Evolutionary conservation across 2,113 vertebrate genomes (phyloP), one percentile per base, ranked within the genome.

Genomic region (Dipodomys spectabilis): DNA sequence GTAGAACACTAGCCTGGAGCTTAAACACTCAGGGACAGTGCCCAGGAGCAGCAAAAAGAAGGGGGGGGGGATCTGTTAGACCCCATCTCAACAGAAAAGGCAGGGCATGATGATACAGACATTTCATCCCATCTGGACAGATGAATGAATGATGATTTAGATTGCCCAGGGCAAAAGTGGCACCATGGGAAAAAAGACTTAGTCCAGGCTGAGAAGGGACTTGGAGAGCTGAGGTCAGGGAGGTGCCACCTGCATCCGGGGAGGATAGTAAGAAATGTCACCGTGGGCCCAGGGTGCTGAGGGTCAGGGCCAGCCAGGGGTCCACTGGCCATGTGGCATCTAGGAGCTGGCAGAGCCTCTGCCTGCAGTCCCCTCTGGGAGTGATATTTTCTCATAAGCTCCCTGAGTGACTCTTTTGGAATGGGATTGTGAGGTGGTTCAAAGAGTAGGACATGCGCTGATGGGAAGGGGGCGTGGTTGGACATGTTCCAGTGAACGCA

Each of bases 291-390:
- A 27, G 4, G n/a, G 3, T 3, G 20, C 19, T 27, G 45, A 23
- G 69, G 22, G 39, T 20, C 7, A 15, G 6, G 25, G 1, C 45
- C 12, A 18, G 72, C 53, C n/a, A 44, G 72, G 20, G 20, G 4
- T 60, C n/a, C 23, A 0, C 25, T 11, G n/a, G 6, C 39, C 44
- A 0, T 20, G 72, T 4, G 6, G 0, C 60, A 60, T 12, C 62
- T 18, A 13, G 69, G 65, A 35, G 68, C 79, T 39, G 39, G 39
- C 7, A 25, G 27, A n/a, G 30, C 30, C 30, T 53, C 20, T 32
- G 23, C 2, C 44, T 45, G 57, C 5, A 64, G 10, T 5, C 32
- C 3, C 35, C 27, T 12, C 49, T 53, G 12, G 27, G 12, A 5
- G 4, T 10, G 49, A 12, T 60, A 15, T 12, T 57, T 64, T 75